Percentiles rank a stretch among this genome's conserved stretches.
phyloP scores from a whole-genome alignment of 2,797 vertebrate genomes.

The Sandelia bainsii region DNA sequence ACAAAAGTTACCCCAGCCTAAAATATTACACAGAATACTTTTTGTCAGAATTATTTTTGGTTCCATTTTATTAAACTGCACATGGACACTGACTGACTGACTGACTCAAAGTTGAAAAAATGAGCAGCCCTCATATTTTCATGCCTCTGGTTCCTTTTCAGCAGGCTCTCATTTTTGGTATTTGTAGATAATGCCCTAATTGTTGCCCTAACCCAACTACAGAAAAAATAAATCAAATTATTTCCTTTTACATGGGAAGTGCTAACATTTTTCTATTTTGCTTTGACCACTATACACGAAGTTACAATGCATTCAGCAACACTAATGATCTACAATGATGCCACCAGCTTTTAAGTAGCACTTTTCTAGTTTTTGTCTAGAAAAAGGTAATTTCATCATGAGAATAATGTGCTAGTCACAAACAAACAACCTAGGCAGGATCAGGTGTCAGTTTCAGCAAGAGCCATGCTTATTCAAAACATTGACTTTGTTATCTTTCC shows the following conservation, averaged over 20 bases:
- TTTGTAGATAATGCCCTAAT: no score
- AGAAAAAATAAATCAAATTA: no score
- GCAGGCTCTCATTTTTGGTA: no score
- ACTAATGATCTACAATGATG: conserved; percentile 7
- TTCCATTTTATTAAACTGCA: no score
- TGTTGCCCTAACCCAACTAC: no score
- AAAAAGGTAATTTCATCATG: conserved; percentile 29
- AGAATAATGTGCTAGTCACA: conserved; percentile 43
- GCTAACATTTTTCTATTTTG: background rate
- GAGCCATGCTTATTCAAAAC: conserved; percentile 38
- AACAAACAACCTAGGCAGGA: conserved; percentile 47
- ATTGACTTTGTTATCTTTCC: conserved; percentile 18
- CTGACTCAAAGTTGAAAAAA: no score
- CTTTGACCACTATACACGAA: conserved; percentile 5
- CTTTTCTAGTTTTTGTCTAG: background rate
- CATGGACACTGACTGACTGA: no score
- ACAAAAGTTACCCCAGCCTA: no score
- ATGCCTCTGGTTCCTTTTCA: no score
- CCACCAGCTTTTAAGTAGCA: background rate
- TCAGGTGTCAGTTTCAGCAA: conserved; percentile 54
- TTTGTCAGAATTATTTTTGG: no score
- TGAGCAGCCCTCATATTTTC: no score
- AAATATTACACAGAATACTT: no score
- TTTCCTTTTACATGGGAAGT: background rate
- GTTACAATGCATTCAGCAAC: background rate